Conservation (phyloP, 2,888 invertebrate genomes). For the Phorcus lineatus region DNA sequence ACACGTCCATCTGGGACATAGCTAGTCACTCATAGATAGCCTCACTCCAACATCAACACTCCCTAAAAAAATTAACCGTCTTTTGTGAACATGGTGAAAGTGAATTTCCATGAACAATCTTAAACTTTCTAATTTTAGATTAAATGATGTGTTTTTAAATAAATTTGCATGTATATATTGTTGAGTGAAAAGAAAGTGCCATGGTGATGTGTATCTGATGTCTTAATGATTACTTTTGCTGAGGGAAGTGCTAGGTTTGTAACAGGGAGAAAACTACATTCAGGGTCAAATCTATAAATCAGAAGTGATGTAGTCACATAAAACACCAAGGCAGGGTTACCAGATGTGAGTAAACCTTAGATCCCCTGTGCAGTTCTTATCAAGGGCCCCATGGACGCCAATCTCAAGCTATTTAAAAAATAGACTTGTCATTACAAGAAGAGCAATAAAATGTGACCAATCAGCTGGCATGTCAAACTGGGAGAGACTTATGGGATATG, state of each 20-base stretch:
- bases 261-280: not conserved
- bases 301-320: not conserved
- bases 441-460: conserved; percentile 16
- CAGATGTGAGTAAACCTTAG: conserved; percentile 4
- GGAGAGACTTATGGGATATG: conserved; percentile 15
- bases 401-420: conserved; percentile 16
- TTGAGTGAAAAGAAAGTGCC: too few relatives aligned
- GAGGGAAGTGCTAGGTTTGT: not conserved
- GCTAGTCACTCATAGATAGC: not conserved
- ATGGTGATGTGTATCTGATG: not conserved
- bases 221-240: not conserved
- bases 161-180: too few relatives aligned
- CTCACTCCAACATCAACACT: not conserved
- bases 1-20: not conserved
- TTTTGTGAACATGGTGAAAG: too few relatives aligned
- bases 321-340: not conserved
- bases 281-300: conserved; percentile 2
- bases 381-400: not conserved
- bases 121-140: too few relatives aligned
- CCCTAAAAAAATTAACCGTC: too few relatives aligned
- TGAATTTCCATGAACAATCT: too few relatives aligned
- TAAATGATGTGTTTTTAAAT: too few relatives aligned
- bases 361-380: conserved; percentile 5
- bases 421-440: not conserved
- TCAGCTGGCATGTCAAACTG: not conserved